Percentiles rank a stretch among this genome's conserved stretches.
phyloP scores from a whole-genome alignment of 2,797 vertebrate genomes.

The Cygnus olor region DNA sequence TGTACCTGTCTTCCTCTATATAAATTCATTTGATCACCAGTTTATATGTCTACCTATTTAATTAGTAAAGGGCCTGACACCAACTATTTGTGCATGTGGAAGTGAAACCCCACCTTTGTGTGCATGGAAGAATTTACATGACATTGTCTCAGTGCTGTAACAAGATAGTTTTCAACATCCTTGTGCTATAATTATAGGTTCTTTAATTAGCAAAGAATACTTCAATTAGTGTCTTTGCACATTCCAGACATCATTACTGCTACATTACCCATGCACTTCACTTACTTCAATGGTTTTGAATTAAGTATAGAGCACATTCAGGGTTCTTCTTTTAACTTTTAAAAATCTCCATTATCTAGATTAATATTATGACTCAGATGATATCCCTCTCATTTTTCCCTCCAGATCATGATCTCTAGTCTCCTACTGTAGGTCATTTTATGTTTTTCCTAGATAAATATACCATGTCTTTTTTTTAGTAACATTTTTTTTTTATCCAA shows the following conservation, averaged over 20 bases:
- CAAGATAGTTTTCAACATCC: constrained; percentile 21
- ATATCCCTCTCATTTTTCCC: background rate
- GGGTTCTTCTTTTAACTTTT: constrained; percentile 59
- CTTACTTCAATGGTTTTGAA: constrained; percentile 45
- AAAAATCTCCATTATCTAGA: constrained; percentile 52
- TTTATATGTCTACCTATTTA: background rate
- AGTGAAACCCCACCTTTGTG: background rate
- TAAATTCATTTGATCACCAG: background rate
- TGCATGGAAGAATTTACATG: background rate
- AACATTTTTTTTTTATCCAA: background rate
- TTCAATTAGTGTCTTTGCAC: constrained; percentile 53
- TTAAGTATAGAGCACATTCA: constrained; percentile 67
- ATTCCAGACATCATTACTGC: constrained; percentile 40
- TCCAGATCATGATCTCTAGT: background rate
- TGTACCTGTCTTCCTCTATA: background rate
- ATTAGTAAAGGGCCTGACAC: background rate
- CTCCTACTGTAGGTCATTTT: background rate
- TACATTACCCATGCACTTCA: constrained; percentile 51
- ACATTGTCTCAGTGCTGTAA: background rate
- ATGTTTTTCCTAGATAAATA: background rate
- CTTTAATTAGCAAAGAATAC: constrained; percentile 72
- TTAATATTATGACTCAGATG: constrained; percentile 51
- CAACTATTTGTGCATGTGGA: background rate
- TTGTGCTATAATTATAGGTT: constrained; percentile 49
- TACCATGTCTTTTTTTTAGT: background rate